Base-by-base conservation (phyloP, 2,113 vertebrate species). In the Leiothrix lutea region DNA sequence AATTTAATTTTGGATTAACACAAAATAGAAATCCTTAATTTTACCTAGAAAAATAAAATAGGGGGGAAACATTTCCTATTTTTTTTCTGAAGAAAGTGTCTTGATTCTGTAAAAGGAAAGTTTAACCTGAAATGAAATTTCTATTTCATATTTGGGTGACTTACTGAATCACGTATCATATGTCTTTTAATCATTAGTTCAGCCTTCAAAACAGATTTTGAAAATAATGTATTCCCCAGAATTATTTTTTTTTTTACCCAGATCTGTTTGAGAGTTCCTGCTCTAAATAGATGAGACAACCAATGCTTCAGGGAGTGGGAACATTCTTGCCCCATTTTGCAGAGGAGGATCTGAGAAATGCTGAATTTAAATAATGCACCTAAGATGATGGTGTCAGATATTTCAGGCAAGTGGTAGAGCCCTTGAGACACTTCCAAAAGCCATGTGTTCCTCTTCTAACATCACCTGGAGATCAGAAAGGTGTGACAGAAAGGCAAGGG, bases 31-130 rank as follows among this genome's bases (percentile, higher is more conserved):
- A 44, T 24, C 2, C 12, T 77, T 83, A 62, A 22, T 73, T 92
- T 74, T 67, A 17, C 15, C 17, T 54, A 42, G 2, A 7, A 51
- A 92, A 94, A 73, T 42, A 50, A 90, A 88, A 53, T 5, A 14
- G 2, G 3, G 5, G 4, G 0, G 0, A 23, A 61, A 26, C 4
- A 48, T 56, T 56, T 70, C 23, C 61, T 35, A 0, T 42, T 73
- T 90, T 50, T 50, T 16, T 70, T 77, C 25, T 65, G 21, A 84
- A 84, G 12, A 50, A 88, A 86, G 14, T 17, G 2, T 45, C 71
- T 87, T 60, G 12, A 57, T 67, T 67, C 42, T 77, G 3, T 38
- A 61, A 80, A 53, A 77, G 33, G 21, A 56, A 67, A 73, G 20
- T 56, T 87, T 80, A 19, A 83, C 71, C 24, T 71, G 62, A 86